These are phyloP conservation scores for Eupeodes luniger DNA, from an alignment of 2,888 invertebrate genomes.

Conservation along the genomic window DNA sequence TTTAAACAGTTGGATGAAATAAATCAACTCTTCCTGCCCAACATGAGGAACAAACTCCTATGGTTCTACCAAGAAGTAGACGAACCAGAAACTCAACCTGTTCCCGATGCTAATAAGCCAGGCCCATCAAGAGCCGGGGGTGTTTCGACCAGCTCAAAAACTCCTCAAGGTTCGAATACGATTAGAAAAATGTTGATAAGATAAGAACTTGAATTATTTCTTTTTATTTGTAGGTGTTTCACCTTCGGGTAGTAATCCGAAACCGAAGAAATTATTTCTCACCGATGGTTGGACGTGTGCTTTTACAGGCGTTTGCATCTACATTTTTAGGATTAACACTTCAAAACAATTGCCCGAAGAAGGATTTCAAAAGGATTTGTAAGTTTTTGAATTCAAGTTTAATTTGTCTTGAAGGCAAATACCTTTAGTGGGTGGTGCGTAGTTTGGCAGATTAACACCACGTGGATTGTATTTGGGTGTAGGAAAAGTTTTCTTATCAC, in stretches of 20 bases:
- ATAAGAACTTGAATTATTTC: conserved; percentile 6
- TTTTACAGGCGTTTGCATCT: conserved; percentile 92
- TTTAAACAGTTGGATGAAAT: conserved; percentile 91
- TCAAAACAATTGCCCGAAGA: conserved; percentile 95
- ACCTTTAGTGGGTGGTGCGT: not conserved
- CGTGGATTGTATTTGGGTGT: not conserved
- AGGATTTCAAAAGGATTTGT: conserved; percentile 94
- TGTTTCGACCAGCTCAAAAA: conserved; percentile 83
- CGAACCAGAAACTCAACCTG: conserved; percentile 86
- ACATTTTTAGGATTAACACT: conserved; percentile 93
- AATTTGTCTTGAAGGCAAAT: not conserved
- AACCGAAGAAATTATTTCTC: conserved; percentile 91
- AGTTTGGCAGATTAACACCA: not conserved
- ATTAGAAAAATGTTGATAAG: not conserved
- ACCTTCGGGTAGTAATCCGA: conserved; percentile 81
- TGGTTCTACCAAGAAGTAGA: conserved; percentile 96
- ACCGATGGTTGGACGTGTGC: conserved; percentile 94
- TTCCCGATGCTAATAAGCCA: conserved; percentile 84
- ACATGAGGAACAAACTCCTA: conserved; percentile 92
- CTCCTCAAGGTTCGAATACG: conserved; percentile 81
- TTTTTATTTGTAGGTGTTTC: conserved; percentile 80
- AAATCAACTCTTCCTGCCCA: conserved; percentile 93
- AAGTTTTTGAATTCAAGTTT: conserved; percentile 79
- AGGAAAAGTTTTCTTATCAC: conserved; percentile 1
- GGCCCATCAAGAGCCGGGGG: conserved; percentile 85